Base-by-base conservation (phyloP, 2,113 vertebrate genomes). In the Chaenogobius annularis region DNA sequence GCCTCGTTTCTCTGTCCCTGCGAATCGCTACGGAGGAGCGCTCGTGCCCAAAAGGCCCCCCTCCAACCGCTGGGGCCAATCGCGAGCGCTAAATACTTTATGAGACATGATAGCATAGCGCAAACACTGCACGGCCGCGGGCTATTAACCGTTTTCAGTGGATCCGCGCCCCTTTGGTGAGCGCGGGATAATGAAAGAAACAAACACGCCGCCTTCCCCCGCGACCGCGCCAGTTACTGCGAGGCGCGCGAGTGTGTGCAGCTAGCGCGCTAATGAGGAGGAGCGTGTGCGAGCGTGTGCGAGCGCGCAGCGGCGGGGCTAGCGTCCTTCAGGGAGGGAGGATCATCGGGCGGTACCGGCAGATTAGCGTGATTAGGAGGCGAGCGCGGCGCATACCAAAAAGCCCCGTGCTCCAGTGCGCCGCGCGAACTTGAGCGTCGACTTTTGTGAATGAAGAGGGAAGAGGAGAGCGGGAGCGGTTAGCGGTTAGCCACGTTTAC, bases 61-160 rank as follows among this genome's bases (percentile, higher is more conserved):
- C 7, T 37, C 79, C 77, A 89, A 84, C 88, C 82, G 85, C 75
- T 82, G 89, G 90, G 89, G 87, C 89, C 89, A 80, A 91, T 91
- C 89, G 89, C 85, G 50, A 73, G 85, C 86, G 85, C 88, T 92
- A 91, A 92, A 92, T 92, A 92, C 87, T 91, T 92, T 85, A 92
- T 92, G 89, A 92, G 89, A 88, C 88, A 88, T 91, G 90, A 92
- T 90, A 81, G 90, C 75, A 73, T 81, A 89, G 89, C 90, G 84
- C 88, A 91, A 88, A 91, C 86, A 92, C 85, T 88, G 80, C 84
- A 86, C 87, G 83, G 89, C 89, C 90, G 84, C 88, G 89, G 90
- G 88, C 89, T 88, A 89, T 90, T 90, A 91, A 86, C 82, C 81
- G 62, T 87, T 84, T 90, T 78, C 85, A 74, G 79, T 82, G 78